Evolutionary conservation across 2,888 invertebrate genomes (phyloP), one percentile per base, ranked within the genome.

Genomic region (Blastobasis adustella): DNA sequence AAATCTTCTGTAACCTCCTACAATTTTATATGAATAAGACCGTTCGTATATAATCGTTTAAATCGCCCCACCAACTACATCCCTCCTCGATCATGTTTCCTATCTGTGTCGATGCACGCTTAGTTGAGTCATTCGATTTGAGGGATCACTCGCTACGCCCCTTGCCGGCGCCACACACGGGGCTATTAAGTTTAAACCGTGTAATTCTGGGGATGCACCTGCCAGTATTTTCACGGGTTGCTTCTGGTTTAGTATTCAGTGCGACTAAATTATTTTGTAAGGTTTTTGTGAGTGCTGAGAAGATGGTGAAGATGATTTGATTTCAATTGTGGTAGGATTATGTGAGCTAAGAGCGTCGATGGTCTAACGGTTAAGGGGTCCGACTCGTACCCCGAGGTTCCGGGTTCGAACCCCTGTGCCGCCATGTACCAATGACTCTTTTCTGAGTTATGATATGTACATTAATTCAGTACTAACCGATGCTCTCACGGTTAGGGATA

Each of bases 121-220:
- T 23, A 23, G 23, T 23, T 23, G 23, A 23, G 23, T 23, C 23
- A 23, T 23, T 23, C 23, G 23, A 23, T 23, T 23, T 23, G 23
- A 23, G 23, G 23, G 23, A 23, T 23, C 23, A 23, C 23, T 23
- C 23, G 23, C 23, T 23, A 23, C 23, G 23, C 23, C 23, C 23
- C 23, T 3, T 23, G 10, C 9, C 6, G 42, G 42, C 9, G 5
- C 42, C 47, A 36, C 45, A 40, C 62, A 57, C 67, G 63, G 61
- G 58, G 65, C 74, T 69, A 75, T 76, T 76, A 75, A 70, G 71
- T 69, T 67, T 62, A 67, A 68, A 69, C 75, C 70, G 61, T 69
- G 71, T 71, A 69, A 73, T 76, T 73, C 71, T 67, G 70, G 62
- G 65, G 69, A 73, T 77, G 76, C 76, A 78, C 76, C 79, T 78